Conservation (phyloP, 2,113 vertebrate species). For the Vanacampus margaritifer region DNA sequence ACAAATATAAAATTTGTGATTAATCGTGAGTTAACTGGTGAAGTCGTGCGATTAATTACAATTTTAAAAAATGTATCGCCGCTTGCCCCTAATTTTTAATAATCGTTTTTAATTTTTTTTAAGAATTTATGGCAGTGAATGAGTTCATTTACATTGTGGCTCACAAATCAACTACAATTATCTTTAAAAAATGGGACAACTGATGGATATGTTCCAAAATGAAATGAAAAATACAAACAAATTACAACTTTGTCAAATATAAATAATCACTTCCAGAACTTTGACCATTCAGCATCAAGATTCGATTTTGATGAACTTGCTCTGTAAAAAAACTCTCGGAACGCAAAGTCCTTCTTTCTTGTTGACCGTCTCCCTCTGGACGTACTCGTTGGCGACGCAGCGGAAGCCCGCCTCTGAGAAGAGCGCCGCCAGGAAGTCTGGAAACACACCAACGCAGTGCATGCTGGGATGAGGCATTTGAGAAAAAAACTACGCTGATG, state of each 20-base stretch:
- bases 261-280: neutral
- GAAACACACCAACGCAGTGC: neutral
- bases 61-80: too few relatives aligned
- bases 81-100: too few relatives aligned
- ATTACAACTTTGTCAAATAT: neutral
- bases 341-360: conserved; percentile 90
- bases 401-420: conserved; percentile 77
- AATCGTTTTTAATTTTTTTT: too few relatives aligned
- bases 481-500: neutral
- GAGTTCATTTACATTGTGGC: too few relatives aligned
- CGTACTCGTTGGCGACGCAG: conserved; percentile 80
- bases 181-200: too few relatives aligned
- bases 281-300: neutral
- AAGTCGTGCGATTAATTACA: too few relatives aligned
- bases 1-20: too few relatives aligned
- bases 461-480: neutral
- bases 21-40: too few relatives aligned
- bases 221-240: too few relatives aligned
- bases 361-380: conserved; percentile 90
- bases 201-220: too few relatives aligned
- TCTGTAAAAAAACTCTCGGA: conserved; percentile 90
- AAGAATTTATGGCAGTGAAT: too few relatives aligned
- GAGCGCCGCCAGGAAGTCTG: conserved; percentile 83
- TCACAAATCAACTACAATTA: too few relatives aligned
- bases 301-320: conserved; percentile 83